Base-by-base conservation (phyloP, 2,113 vertebrate species). In the Ictalurus punctatus region DNA sequence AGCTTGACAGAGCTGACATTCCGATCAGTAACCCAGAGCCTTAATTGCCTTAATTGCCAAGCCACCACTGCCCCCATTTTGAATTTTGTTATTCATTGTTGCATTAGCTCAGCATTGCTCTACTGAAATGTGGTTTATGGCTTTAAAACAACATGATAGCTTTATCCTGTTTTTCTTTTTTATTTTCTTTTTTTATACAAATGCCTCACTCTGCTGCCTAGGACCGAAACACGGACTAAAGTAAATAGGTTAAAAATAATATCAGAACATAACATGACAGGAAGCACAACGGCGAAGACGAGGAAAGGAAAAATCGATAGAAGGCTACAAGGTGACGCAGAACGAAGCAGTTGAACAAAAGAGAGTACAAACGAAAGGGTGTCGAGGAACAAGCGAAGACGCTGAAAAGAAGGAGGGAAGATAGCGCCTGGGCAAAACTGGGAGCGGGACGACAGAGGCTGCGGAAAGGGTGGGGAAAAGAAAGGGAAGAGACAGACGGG, bases 371-470 rank as follows among this genome's bases (percentile, higher is more conserved):
- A 92, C 90, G 89, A 92, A 94, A 90, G 89, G 92, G 91, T 86
- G 90, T 92, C 89, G 91, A 81, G 91, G 92, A 90, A 90, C 86
- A 67, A 84, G 83, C 84, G 73, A 52, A 81, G 59, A 52, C 1
- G 54, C 56, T 56, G n/a, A 71, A 85, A 86, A 69, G 69, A 69
- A 71, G 37, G n/a, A 59, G n/a, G 84, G 91, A 92, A 92, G 88
- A 83, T 83, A 63, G 81, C 81, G 58, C 23, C 34, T 16, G 81
- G 13, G 58, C 9, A 48, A 71, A 84, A 63, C 80, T n/a, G 44
- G 17, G 87, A 87, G 86, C 74, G 87, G 88, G 87, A 90, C 76
- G 91, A 94, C 92, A 92, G 94, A 93, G 93, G 93, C 73, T 30
- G 92, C 34, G 82, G 81, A 88, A 87, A 91, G 58, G 73, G 48